A percentile compares a stretch with the other conserved stretches of the same genome.
These are phyloP conservation scores for Sylvilagus bachmani DNA, from an alignment of 2,113 vertebrate genomes.

Conservation along the genomic window DNA sequence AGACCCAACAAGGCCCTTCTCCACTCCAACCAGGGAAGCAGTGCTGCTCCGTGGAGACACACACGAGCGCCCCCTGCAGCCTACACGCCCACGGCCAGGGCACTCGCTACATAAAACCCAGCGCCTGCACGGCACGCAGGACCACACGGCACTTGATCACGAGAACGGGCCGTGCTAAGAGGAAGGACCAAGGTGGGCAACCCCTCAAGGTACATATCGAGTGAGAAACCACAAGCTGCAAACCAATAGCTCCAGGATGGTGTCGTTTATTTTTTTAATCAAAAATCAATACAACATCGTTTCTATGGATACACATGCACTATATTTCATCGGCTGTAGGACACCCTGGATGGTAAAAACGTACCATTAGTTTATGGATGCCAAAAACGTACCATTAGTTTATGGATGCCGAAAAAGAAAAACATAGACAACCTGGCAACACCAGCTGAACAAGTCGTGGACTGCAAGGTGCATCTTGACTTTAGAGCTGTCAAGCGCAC, in stretches of 20 bases:
- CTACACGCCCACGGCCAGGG: background rate
- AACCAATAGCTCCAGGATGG: conserved; percentile 43
- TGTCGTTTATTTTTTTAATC: conserved; percentile 71
- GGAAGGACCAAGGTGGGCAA: background rate
- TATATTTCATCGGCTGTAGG: conserved; percentile 8
- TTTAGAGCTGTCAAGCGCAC: background rate
- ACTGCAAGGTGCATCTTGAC: background rate
- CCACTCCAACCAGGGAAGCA: background rate
- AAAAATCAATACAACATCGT: conserved; percentile 72
- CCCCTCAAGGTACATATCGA: background rate
- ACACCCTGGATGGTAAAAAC: conserved; percentile 2
- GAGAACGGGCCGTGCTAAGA: background rate
- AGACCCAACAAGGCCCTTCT: background rate
- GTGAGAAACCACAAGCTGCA: background rate
- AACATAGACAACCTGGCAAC: background rate
- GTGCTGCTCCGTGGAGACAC: background rate
- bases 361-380: background rate
- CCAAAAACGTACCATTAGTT: background rate
- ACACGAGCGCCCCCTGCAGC: background rate
- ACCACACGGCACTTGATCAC: background rate
- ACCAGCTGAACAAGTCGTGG: background rate
- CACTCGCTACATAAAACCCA: background rate
- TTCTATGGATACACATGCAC: conserved; percentile 61
- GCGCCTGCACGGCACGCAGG: accelerated
- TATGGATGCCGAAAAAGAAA: background rate